Base-by-base conservation (phyloP, 1,140 invertebrate species). In the Sweltsa coloradensis region DNA sequence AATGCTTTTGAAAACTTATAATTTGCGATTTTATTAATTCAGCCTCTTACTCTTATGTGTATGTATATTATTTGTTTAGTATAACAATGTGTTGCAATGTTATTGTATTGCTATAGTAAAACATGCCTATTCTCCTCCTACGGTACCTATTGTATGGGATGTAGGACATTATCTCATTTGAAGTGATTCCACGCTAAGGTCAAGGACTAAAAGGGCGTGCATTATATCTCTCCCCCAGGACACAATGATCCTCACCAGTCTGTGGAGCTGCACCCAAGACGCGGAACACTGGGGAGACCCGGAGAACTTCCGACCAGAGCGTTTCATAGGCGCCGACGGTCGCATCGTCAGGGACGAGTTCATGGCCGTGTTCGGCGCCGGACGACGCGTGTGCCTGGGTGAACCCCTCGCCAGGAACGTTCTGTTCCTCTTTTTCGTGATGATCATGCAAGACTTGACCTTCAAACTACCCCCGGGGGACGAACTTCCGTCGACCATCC, bases 341-440 rank as follows among this genome's bases (percentile, higher is more conserved):
- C 13, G 45, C 16, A 25, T 50, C 21, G 22, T 41, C 11, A 50
- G 45, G 14, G 48, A 50, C 42, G 34, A 51, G 3, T 21, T n/a
- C 7, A 13, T 47, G 4, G 29, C 41, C 18, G 21, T 46, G 51
- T 53, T 57, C 31, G 13, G 29, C 46, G 31, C 36, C 45, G 77
- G 77, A 4, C 75, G 70, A 57, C 61, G 78, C 57, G 67, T 72
- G 34, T 82, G 78, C 48, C 50, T 75, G 1, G 79, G 78, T 13
- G 78, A 82, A 57, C 54, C 58, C 39, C 50, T 81, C 16, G 78
- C 77, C 0, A 71, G 68, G 49, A 59, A 65, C 11, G 69, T 65
- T 26, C 47, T 79, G 16, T 80, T 76, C 50, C 49, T 75, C 19
- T 74, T 72, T 45, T 63, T 75, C 39, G 59, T 69, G 1, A 57